A percentile compares a stretch with the other conserved stretches of the same genome.
Conservation (phyloP, 2,797 vertebrate genomes). For the Acanthurus lineatus region DNA sequence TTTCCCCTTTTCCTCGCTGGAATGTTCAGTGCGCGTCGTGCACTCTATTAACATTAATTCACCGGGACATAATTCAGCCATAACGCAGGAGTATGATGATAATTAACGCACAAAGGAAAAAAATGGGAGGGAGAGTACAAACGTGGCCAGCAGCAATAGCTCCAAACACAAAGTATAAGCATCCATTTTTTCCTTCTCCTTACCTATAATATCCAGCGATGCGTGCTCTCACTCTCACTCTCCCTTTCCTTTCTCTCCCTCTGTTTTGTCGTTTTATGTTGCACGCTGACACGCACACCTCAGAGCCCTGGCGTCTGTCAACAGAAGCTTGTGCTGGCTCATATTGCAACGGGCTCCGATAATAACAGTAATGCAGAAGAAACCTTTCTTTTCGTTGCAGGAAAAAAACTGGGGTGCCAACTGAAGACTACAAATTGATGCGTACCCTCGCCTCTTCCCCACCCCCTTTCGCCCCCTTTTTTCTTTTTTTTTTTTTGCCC, state of each 20-base stretch:
- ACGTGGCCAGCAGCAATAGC: slow-evolving; percentile 79
- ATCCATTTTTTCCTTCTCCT: slow-evolving; percentile 83
- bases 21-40: slow-evolving; percentile 81
- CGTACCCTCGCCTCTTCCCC: slow-evolving; percentile 85
- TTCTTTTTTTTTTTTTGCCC: slow-evolving; percentile 43
- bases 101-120: slow-evolving; percentile 82
- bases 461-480: slow-evolving; percentile 78
- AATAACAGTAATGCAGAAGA: slow-evolving; percentile 82
- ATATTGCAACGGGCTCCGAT: slow-evolving; percentile 79
- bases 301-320: slow-evolving; percentile 75
- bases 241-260: slow-evolving; percentile 70
- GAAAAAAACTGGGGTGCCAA: slow-evolving; percentile 84
- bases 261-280: slow-evolving; percentile 79
- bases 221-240: slow-evolving; percentile 81
- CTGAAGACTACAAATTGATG: slow-evolving; percentile 89
- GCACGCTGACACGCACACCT: slow-evolving; percentile 82
- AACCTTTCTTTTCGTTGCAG: slow-evolving; percentile 80
- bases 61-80: slow-evolving; percentile 73
- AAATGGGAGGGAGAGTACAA: slow-evolving; percentile 73
- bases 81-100: slow-evolving; percentile 63
- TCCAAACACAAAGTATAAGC: slow-evolving; percentile 74
- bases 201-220: slow-evolving; percentile 88
- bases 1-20: slow-evolving; percentile 61
- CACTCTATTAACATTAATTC: slow-evolving; percentile 69
- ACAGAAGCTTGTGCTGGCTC: slow-evolving; percentile 76